These are phyloP conservation scores for Oncorhynchus masou DNA, from an alignment of 2,113 vertebrate genomes.

Conservation along the genomic window DNA sequence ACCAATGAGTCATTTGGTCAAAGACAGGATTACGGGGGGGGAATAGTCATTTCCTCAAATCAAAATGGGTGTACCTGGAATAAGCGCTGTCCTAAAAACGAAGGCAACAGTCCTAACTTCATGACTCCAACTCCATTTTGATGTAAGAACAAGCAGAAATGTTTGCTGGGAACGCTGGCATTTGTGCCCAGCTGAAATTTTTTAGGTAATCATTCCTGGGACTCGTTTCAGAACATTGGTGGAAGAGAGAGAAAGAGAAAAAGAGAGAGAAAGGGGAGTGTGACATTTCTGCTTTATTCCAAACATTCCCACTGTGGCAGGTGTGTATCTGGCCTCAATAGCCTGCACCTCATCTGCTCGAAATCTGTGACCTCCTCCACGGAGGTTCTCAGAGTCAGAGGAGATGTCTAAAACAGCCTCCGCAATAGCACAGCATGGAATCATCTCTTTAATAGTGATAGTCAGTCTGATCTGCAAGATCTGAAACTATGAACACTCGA, in stretches of 20 bases:
- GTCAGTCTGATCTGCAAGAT: not conserved
- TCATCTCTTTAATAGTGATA: not conserved
- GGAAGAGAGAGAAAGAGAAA: not conserved
- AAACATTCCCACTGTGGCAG: slow-evolving; percentile 10
- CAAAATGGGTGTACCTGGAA: not conserved
- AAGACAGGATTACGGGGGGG: not conserved
- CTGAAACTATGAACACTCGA: too few relatives aligned
- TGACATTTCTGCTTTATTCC: slow-evolving; percentile 22
- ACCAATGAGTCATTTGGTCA: not conserved
- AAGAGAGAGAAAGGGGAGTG: not conserved
- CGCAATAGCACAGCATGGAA: not conserved
- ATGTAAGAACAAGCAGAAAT: not conserved
- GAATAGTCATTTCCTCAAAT: not conserved
- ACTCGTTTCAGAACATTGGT: not conserved
- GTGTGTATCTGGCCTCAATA: not conserved
- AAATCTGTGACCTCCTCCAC: not conserved
- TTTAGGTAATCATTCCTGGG: not conserved
- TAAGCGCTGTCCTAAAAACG: not conserved
- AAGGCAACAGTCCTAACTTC: not conserved
- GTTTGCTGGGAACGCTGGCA: not conserved
- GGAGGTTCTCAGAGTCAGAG: not conserved
- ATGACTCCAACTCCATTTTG: not conserved
- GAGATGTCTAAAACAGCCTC: not conserved
- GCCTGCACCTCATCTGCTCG: slow-evolving; percentile 4
- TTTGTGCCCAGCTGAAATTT: not conserved